Evolutionary conservation across 2,797 vertebrate genomes (phyloP).

Genomic region (Falco peregrinus): DNA sequence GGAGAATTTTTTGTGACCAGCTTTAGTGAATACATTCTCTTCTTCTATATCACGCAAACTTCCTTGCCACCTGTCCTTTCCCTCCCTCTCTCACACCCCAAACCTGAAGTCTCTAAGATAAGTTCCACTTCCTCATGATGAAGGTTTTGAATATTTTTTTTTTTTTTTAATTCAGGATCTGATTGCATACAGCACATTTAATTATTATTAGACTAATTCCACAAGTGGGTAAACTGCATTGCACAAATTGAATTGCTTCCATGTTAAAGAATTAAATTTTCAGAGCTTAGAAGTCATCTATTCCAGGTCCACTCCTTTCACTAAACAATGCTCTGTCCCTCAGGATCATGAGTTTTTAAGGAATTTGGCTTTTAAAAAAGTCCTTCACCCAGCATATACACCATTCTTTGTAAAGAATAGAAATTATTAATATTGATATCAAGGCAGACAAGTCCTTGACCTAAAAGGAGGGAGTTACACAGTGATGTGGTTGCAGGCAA

Average conservation of each 20-base stretch:
- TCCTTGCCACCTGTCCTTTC: not conserved
- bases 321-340: not conserved
- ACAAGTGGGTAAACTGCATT: not conserved
- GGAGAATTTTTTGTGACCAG: not conserved
- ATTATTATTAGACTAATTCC: slow-evolving; percentile 9
- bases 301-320: not conserved
- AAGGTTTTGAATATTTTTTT: not conserved
- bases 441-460: slow-evolving; percentile 33
- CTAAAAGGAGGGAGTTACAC: not conserved
- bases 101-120: not conserved
- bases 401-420: not conserved
- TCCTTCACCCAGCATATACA: not conserved
- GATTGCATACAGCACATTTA: not conserved
- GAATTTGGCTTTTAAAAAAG: not conserved
- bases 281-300: not conserved
- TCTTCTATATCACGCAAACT: not conserved
- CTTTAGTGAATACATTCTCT: not conserved
- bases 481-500: not conserved
- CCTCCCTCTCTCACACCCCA: not conserved
- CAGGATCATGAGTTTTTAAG: not conserved
- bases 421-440: slow-evolving; percentile 50
- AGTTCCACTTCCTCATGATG: not conserved
- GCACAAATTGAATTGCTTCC: not conserved
- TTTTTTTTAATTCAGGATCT: not conserved
- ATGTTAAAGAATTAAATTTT: not conserved